Base-by-base conservation (phyloP, 2,113 vertebrate genomes). In the Hystrix cristata region DNA sequence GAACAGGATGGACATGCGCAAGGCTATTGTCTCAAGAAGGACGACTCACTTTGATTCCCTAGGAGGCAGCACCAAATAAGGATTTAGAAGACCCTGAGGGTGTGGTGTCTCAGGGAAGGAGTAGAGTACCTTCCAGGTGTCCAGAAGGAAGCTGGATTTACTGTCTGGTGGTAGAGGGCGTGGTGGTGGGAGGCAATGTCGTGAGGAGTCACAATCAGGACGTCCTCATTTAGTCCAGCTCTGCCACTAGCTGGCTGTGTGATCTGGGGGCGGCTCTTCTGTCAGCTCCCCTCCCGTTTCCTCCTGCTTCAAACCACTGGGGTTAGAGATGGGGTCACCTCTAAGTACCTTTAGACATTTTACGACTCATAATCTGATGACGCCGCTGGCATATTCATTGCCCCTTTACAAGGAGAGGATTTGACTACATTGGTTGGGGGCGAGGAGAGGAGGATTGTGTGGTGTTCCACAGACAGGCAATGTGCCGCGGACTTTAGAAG, bases 41-140 rank as follows among this genome's bases (percentile, higher is more conserved):
- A 95, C 25, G 90, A 78, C 34, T 53, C 88, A 23, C 34, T 87
- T 60, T 12, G 55, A 25, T 78, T 95, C 89, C 82, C 95, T 95
- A 97, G 94, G 55, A 90, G 95, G 84, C 96, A 95, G 97, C 80
- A 96, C 59, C 27, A 16, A 94, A 81, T 76, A 67, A 91, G 69
- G 55, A 69, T 69, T 67, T 64, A 74, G 60, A 90, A 65, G 60
- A 53, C 14, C 13, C 29, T 27, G 0, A 72, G 11, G 80, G 4
- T 67, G 53, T 59, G 83, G n/a, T 34, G n/a, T 67, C 74, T 74
- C 31, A 13, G 38, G 55, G 7, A 72, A 59, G 67, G 55, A 60
- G n/a, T 5, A 25, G 55, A 60, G n/a, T 5, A 25, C 15, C n/a
- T 48, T 74, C 69, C 34, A 38, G 71, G 78, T 43, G 60, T 15